Base-by-base conservation (phyloP, 2,113 vertebrate genomes). In the Cinclus cinclus region DNA sequence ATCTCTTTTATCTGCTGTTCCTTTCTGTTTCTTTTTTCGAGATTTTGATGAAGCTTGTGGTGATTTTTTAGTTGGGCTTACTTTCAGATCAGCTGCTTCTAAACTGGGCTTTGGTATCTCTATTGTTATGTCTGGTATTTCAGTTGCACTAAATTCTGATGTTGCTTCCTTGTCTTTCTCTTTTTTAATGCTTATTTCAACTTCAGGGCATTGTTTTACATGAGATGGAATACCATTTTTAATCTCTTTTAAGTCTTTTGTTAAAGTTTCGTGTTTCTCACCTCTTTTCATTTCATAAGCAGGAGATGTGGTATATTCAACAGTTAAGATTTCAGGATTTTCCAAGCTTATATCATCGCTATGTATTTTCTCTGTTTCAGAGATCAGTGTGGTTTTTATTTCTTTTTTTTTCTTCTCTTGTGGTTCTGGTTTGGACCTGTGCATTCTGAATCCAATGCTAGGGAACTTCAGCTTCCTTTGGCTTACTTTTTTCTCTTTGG, bases 101-200 rank as follows among this genome's bases (percentile, higher is more conserved):
- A 92, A 67, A 44, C 30, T 46, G 8, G 68, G 31, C 28, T 75
- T 81, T 83, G 59, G 1, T 56, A 80, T 62, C 27, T 95, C 27
- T 65, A 56, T 41, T 68, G 33, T 44, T 84, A 76, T 4, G 47
- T 58, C 78, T 78, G 58, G 13, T 39, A 81, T 18, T 87, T 94
- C 94, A 82, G 39, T 17, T 83, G 64, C 27, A 47, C n/a, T 67
- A 53, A 65, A 35, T 55, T 60, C 92, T 74, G 91, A 74, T 88
- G 59, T 76, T 73, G 52, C 28, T 52, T 93, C 90, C 30, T 84
- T 89, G 2, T 94, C 95, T 47, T 94, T 95, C 35, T 94, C 60
- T 73, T 94, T 97, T 97, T 92, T 85, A 84, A 92, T 94, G 47
- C 59, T 96, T 77, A 97, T 93, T 96, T 97, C 97, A 94, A 96